Conservation (phyloP, 2,888 invertebrate genomes). For the Parnassius smintheus region DNA sequence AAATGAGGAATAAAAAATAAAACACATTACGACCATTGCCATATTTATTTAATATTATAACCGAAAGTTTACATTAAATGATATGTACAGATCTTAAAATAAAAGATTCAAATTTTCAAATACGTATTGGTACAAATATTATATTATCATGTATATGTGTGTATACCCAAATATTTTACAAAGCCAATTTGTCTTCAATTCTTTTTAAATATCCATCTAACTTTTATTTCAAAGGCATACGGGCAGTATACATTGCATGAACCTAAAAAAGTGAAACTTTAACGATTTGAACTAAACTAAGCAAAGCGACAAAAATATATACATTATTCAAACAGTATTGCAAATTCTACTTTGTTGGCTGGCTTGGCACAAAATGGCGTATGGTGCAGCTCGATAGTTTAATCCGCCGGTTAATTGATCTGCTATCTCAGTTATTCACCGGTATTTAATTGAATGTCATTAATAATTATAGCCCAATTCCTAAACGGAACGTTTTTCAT, state of each 20-base stretch:
- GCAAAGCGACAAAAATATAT: no score
- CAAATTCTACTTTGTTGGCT: no score
- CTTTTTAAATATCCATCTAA: constrained; percentile 1
- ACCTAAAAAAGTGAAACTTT: constrained; percentile 6
- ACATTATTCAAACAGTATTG: no score
- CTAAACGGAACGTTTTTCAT: no score
- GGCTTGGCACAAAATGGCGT: no score
- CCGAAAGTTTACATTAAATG: constrained; percentile 22
- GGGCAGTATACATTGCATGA: constrained; percentile 16
- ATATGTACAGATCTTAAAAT: constrained; percentile 24
- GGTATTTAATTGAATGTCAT: no score
- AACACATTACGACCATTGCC: not conserved
- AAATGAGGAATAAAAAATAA: not conserved
- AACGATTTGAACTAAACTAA: no score
- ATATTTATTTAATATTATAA: constrained; percentile 28
- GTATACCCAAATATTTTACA: constrained; percentile 23
- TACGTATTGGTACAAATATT: constrained; percentile 7
- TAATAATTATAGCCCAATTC: no score
- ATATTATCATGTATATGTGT: not conserved
- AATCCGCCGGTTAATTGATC: no score
- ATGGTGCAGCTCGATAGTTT: no score
- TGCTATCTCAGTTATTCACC: no score
- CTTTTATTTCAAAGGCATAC: constrained; percentile 17
- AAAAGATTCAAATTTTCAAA: constrained; percentile 16
- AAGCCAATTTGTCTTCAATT: constrained; percentile 15